phyloP scores from a whole-genome alignment of 1,140 invertebrate species.

The Brachionus calyciflorus region DNA sequence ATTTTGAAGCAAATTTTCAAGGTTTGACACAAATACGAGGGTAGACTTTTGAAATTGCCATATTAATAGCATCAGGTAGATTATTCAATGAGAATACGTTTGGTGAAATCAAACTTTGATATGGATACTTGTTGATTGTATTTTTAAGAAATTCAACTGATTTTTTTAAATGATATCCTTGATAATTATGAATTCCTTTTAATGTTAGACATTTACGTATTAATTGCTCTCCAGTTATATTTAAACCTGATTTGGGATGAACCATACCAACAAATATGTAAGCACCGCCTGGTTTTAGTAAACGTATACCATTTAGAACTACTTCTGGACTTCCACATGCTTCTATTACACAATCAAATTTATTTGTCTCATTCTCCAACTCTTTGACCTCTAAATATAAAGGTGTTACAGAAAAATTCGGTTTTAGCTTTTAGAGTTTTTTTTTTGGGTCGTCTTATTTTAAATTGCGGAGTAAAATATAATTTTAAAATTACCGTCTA shows the following conservation, averaged over 20 bases:
- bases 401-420: background rate
- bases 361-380: background rate
- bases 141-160: conserved; percentile 45
- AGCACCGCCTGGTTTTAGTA: conserved; percentile 44
- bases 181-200: conserved; percentile 47
- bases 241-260: conserved; percentile 17
- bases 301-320: conserved; percentile 25
- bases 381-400: background rate
- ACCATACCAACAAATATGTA: conserved; percentile 48
- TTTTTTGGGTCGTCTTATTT: no score
- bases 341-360: conserved; percentile 47
- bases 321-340: conserved; percentile 37
- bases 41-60: conserved; percentile 19
- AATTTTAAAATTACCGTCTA: background rate
- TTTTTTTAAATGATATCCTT: conserved; percentile 30
- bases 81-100: background rate
- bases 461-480: no score
- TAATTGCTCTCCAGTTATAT: conserved; percentile 45
- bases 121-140: conserved; percentile 40
- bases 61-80: conserved; percentile 7
- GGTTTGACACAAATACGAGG: conserved; percentile 14
- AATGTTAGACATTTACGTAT: conserved; percentile 47
- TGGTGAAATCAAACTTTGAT: background rate
- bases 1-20: background rate
- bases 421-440: no score